Percentiles rank a stretch among this genome's conserved stretches.
phyloP scores from a whole-genome alignment of 2,888 invertebrate species.

The Chouioia cunea region DNA sequence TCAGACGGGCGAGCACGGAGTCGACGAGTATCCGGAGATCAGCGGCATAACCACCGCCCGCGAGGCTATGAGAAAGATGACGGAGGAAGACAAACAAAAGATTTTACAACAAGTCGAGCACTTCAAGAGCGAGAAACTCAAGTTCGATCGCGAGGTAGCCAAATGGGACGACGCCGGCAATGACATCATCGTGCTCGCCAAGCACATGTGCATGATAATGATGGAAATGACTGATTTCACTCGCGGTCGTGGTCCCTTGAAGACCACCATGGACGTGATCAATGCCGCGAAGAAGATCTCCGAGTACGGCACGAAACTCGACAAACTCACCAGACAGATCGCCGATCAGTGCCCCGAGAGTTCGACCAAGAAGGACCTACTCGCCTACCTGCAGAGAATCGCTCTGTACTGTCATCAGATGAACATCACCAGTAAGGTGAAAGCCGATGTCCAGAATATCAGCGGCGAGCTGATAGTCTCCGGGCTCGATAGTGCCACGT shows the following conservation, averaged over 20 bases:
- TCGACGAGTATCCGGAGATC: conserved; percentile 94
- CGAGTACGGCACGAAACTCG: conserved; percentile 96
- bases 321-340: conserved; percentile 94
- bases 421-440: conserved; percentile 99
- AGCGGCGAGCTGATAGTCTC: conserved; percentile 98
- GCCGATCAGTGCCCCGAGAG: conserved; percentile 98
- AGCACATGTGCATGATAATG: conserved; percentile 99
- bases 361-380: conserved; percentile 94
- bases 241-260: conserved; percentile 96
- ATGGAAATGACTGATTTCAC: conserved; percentile 99
- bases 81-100: conserved; percentile 97
- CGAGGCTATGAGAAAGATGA: conserved; percentile 97
- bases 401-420: conserved; percentile 99
- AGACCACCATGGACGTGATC: conserved; percentile 99
- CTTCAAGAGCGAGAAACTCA: conserved; percentile 95
- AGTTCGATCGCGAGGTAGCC: conserved; percentile 97
- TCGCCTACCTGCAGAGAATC: conserved; percentile 96
- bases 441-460: conserved; percentile 99
- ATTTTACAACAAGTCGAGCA: conserved; percentile 95
- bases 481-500: conserved; percentile 98
- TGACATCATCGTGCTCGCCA: conserved; percentile 97
- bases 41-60: conserved; percentile 94
- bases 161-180: conserved; percentile 99
- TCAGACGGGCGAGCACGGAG: conserved; percentile 90
- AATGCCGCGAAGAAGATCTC: conserved; percentile 99